Evolutionary conservation across 1,140 invertebrate species (phyloP).

Genomic region (Sarcophaga bullata): DNA sequence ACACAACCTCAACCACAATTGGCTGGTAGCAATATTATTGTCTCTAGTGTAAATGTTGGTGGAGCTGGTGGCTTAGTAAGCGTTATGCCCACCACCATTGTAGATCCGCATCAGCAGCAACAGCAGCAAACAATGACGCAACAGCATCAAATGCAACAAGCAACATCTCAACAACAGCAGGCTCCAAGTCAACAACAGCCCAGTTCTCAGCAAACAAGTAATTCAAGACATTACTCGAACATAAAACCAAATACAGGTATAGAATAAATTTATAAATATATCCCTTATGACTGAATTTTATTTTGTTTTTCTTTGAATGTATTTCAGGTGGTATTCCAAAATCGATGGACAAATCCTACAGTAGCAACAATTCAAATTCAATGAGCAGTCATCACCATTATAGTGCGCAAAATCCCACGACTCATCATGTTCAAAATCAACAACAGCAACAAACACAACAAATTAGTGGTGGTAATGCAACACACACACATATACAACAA

Average conservation of each 20-base stretch:
- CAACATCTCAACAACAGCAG: constrained; percentile 45
- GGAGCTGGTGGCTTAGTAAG: constrained; percentile 56
- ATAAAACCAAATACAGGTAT: constrained; percentile 53
- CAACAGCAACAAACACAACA: constrained; percentile 52
- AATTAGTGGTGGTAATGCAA: constrained; percentile 48
- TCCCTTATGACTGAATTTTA: no score
- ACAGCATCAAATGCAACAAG: constrained; percentile 45
- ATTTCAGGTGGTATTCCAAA: constrained; percentile 57
- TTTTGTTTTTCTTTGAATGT: neutral
- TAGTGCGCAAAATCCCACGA: constrained; percentile 51
- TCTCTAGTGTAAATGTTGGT: constrained; percentile 48
- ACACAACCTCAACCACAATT: constrained; percentile 52
- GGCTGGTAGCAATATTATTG: constrained; percentile 55
- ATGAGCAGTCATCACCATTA: constrained; percentile 55
- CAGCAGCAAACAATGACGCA: constrained; percentile 44
- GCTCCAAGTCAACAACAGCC: constrained; percentile 47
- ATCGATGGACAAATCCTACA: constrained; percentile 58
- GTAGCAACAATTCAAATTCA: constrained; percentile 43
- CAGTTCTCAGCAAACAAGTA: constrained; percentile 41
- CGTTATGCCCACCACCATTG: constrained; percentile 54
- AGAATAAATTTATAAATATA: no score
- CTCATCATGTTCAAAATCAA: constrained; percentile 51
- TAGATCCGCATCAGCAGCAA: constrained; percentile 48
- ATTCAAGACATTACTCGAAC: constrained; percentile 53
- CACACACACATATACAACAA: constrained; percentile 49